Evolutionary conservation across 2,888 invertebrate species (phyloP), one percentile per base, ranked within the genome.

Genomic region (Tholera decimalis): DNA sequence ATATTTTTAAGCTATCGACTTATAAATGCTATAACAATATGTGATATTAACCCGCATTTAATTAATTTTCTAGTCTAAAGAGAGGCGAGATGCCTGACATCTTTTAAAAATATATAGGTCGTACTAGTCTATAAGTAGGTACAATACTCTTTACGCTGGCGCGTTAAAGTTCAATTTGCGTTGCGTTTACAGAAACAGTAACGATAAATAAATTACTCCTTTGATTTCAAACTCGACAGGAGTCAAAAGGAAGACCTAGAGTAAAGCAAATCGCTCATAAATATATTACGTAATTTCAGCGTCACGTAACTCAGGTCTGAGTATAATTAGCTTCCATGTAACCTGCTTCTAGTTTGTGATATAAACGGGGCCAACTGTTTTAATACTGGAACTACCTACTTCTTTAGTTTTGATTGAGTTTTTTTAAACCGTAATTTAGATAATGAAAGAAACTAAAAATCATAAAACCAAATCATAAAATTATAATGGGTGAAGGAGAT

Each of bases 301-400:
- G 20, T 39, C 39, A 35, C 18, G 15, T 35, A 9, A 2, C n/a
- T 28, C 6, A 20, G 41, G 11, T 13, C 4, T 9, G 4, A 66
- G 8, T 8, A 24, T 43, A 49, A 63, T 65, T 49, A 49, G 22
- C n/a, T 60, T 53, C 43, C 24, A 43, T 30, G 24, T 47, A 18
- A 18, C 13, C 15, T 26, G n/a, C 13, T 26, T 28, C 18, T 15
- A 43, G 22, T 46, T 59, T 39, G 11, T 20, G 28, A 64, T 13
- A 37, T 2, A 35, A 33, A 47, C 43, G 7, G 39, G 26, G 13
- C 22, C 11, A 28, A n/a, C 7, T 7, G 20, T 55, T 26, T 28
- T 26, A 8, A 3, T 56, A 3, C 30, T 9, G 13, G 53, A 18
- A 49, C 30, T 18, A n/a, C n/a, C n/a, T n/a, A n/a, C n/a, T n/a